Evolutionary conservation across 2,113 vertebrate species (phyloP).

Genomic region (human): GRCh38 chr1:88062001-88062500

Average conservation of each 20-base stretch:
- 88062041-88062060: slow-evolving; percentile 41
- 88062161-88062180: slow-evolving; percentile 79
- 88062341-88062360: slow-evolving; percentile 74
- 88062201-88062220: slow-evolving; percentile 80
- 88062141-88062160: slow-evolving; percentile 74
- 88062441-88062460: slow-evolving; percentile 66
- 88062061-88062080: slow-evolving; percentile 67
- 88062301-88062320: slow-evolving; percentile 72
- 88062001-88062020: background rate
- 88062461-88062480: slow-evolving; percentile 66
- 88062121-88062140: slow-evolving; percentile 71
- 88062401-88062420: slow-evolving; percentile 72
- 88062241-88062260: slow-evolving; percentile 69
- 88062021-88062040: slow-evolving; percentile 12
- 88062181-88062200: slow-evolving; percentile 71
- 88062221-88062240: slow-evolving; percentile 82
- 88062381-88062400: slow-evolving; percentile 71
- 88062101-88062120: slow-evolving; percentile 63
- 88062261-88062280: slow-evolving; percentile 77
- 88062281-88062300: slow-evolving; percentile 69
- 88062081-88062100: slow-evolving; percentile 59
- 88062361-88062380: slow-evolving; percentile 63
- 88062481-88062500: slow-evolving; percentile 48
- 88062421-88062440: slow-evolving; percentile 59
- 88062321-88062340: slow-evolving; percentile 73